Conservation (phyloP, 1,140 invertebrate species). For the Thaumetopoea pityocampa region DNA sequence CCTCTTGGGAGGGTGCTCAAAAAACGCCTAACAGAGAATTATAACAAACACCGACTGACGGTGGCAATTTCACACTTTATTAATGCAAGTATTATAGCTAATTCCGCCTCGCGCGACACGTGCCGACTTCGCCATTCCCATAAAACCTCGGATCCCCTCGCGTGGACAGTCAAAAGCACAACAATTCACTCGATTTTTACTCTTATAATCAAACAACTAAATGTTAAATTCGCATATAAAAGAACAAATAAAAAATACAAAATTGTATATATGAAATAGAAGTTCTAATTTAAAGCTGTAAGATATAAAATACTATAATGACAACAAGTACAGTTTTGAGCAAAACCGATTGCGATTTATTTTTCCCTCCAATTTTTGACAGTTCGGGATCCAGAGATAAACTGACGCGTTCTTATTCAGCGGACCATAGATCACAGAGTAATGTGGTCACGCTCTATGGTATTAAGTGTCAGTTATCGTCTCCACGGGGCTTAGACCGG, state of each 20-base stretch:
- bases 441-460: constrained; percentile 74
- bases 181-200: constrained; percentile 33
- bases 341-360: constrained; percentile 32
- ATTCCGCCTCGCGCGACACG: constrained; percentile 70
- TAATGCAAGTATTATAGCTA: constrained; percentile 73
- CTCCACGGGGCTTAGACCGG: constrained; percentile 60
- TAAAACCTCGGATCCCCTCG: constrained; percentile 46
- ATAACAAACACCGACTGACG: constrained; percentile 62
- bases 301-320: constrained; percentile 25
- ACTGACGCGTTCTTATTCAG: constrained; percentile 49
- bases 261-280: constrained; percentile 7
- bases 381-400: constrained; percentile 62
- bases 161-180: constrained; percentile 17
- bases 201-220: constrained; percentile 25
- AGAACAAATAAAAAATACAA: constrained; percentile 9
- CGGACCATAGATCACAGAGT: constrained; percentile 72
- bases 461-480: constrained; percentile 75
- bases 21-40: constrained; percentile 62
- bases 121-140: constrained; percentile 69
- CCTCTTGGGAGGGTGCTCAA: constrained; percentile 29
- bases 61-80: constrained; percentile 75
- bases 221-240: constrained; percentile 20
- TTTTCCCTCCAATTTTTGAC: constrained; percentile 62
- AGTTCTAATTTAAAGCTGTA: constrained; percentile 20
- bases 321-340: constrained; percentile 22